Evolutionary conservation across 2,888 invertebrate genomes (phyloP), one percentile per base, ranked within the genome.

Genomic region (Drosophila basisetae): DNA sequence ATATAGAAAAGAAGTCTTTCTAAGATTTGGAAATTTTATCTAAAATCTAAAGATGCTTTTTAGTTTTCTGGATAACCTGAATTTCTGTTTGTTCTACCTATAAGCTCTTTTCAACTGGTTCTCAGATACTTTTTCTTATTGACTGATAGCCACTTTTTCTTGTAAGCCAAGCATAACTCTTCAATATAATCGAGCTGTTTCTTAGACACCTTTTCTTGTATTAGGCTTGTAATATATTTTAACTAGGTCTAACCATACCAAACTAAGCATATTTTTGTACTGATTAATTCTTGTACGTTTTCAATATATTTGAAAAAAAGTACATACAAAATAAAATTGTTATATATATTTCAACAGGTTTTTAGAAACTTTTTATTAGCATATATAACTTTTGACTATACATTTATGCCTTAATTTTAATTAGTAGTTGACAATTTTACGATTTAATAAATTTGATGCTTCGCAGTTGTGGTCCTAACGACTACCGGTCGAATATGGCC

Each of bases 401-500:
- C 2, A 43, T 43, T 43, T 22, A 3, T 10, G 1, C 9, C 9
- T 39, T 39, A 0, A 39, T 41, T 41, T n/a, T 10, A 2, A n/a
- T 10, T n/a, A 22, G 13, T 22, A 22, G 11, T 22, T 22, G 43
- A 47, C 7, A 22, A 22, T 13, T 22, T 22, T 22, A 2, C 22
- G 3, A 22, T 35, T 25, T 52, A 52, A 43, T 25, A 22, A 28
- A 33, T 47, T 72, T 56, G 4, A 47, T 55, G 4, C 41, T 64
- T 78, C 22, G 37, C 25, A 22, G 33, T 28, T 16, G 18, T n/a
- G 11, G 11, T 11, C 41, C 28, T 59, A 13, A 9, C 22, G 6
- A 9, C 28, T 13, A 35, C 49, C 3, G 78, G 64, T 2, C 41
- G 53, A 30, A 82, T 49, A 9, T 67, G 54, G 0, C 88, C 84